Percentiles rank a stretch among this genome's conserved stretches.
Conservation (phyloP, 2,113 vertebrate genomes). For the Eudyptes chrysolophus region DNA sequence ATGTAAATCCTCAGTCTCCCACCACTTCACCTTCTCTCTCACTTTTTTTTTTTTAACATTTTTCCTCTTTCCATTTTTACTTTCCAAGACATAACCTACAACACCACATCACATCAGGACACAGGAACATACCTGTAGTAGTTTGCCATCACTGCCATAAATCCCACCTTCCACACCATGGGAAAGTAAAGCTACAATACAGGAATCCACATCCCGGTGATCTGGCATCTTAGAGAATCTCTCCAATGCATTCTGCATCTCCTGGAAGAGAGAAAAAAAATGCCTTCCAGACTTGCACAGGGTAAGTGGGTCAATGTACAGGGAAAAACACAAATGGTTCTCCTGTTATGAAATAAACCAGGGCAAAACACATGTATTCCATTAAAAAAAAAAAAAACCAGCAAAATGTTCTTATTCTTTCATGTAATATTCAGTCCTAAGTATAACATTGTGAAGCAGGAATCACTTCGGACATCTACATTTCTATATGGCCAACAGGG, state of each 20-base stretch:
- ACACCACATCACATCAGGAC: not conserved
- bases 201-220: constrained; percentile 83
- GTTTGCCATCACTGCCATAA: constrained; percentile 89
- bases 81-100: not conserved
- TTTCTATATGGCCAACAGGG: not conserved
- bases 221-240: constrained; percentile 76
- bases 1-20: not conserved
- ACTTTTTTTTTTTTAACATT: too few relatives aligned
- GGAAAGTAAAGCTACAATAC: constrained; percentile 90
- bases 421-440: not conserved
- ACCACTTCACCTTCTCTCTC: not conserved
- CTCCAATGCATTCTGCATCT: constrained; percentile 84
- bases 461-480: not conserved
- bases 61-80: not conserved
- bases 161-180: constrained; percentile 92
- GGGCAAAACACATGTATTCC: accelerated
- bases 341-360: not conserved
- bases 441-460: not conserved
- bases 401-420: not conserved
- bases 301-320: not conserved
- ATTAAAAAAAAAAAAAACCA: not conserved
- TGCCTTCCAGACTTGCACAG: not conserved
- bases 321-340: not conserved
- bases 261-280: constrained; percentile 58
- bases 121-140: constrained; percentile 80